A percentile compares a stretch with the other conserved stretches of the same genome.
Conservation (phyloP, 2,113 vertebrate genomes). For the Clarias batrachus region DNA sequence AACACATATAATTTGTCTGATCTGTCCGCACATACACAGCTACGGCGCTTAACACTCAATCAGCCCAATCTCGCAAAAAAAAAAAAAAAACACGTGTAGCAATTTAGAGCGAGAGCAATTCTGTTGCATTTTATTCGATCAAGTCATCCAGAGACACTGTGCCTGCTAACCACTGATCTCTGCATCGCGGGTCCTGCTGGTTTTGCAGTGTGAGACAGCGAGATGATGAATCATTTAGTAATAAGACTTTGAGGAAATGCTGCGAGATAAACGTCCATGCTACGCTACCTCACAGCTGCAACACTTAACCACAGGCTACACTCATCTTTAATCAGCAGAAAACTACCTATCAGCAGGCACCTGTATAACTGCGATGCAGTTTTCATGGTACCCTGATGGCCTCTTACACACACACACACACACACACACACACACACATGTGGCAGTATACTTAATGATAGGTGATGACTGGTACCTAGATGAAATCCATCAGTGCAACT, state of each 20-base stretch:
- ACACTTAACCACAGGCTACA: not conserved
- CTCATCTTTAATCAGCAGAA: not conserved
- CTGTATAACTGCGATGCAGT: not conserved
- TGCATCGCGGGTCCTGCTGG: conserved; percentile 3
- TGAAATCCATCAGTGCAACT: not conserved
- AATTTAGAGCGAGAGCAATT: not conserved
- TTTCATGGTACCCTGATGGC: not conserved
- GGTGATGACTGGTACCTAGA: not conserved
- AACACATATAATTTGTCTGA: not conserved
- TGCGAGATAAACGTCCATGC: not conserved
- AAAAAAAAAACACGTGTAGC: not conserved
- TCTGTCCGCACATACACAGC: not conserved
- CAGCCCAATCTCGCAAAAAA: not conserved
- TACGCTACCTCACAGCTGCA: not conserved
- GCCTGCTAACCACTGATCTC: conserved; percentile 13
- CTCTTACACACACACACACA: not conserved
- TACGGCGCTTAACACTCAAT: not conserved
- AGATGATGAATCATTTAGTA: conserved; percentile 24
- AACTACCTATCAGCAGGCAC: not conserved
- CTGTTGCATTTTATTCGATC: not conserved
- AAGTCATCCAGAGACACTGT: not conserved
- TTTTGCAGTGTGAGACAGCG: not conserved
- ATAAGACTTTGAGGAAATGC: not conserved
- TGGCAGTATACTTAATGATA: not conserved
- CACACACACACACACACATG: not conserved